Evolutionary conservation across 2,113 vertebrate genomes (phyloP).

Genomic region (Bos taurus): ARS-UCD2.0 NC_082638.1:2703501-2704000

Average conservation of each 20-base stretch:
- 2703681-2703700: fast-evolving
- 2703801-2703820: background rate
- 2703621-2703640: background rate
- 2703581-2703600: background rate
- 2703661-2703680: background rate
- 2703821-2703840: background rate
- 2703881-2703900: background rate
- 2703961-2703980: background rate
- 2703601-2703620: background rate
- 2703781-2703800: background rate
- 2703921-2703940: background rate
- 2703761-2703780: fast-evolving
- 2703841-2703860: background rate
- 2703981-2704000: fast-evolving
- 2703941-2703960: background rate
- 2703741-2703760: background rate
- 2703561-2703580: background rate
- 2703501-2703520: background rate
- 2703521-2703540: background rate
- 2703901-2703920: background rate
- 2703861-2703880: fast-evolving
- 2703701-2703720: background rate
- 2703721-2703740: background rate
- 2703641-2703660: background rate
- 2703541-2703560: fast-evolving